These are phyloP conservation scores for Melanotaenia nigrans DNA, from an alignment of 2,797 vertebrate genomes.

Conservation along the genomic window DNA sequence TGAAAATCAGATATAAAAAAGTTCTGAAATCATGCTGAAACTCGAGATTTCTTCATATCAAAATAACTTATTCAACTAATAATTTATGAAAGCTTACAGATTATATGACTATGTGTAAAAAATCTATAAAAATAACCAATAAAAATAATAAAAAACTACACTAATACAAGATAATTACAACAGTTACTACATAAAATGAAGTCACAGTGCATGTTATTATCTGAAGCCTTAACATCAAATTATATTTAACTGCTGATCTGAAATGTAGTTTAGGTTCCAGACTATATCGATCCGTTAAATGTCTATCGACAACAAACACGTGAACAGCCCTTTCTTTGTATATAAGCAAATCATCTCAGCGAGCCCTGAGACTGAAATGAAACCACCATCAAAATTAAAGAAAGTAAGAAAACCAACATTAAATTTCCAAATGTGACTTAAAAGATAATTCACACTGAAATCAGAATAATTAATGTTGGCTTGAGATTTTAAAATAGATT, in stretches of 20 bases:
- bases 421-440: not conserved
- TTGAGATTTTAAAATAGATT: not conserved
- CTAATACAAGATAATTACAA: not conserved
- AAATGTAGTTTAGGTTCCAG: constrained; percentile 18
- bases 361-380: constrained; percentile 1
- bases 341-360: constrained; percentile 12
- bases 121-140: not conserved
- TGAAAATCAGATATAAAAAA: not conserved
- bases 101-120: not conserved
- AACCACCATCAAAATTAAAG: constrained; percentile 1
- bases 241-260: not conserved
- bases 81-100: not conserved
- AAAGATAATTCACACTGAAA: not conserved
- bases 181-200: constrained; percentile 2
- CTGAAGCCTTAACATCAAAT: not conserved
- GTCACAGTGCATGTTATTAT: not conserved
- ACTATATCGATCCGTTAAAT: constrained; percentile 57
- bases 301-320: constrained; percentile 23
- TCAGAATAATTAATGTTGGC: not conserved
- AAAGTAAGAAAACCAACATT: not conserved
- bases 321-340: constrained; percentile 31
- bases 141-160: no score
- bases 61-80: no score
- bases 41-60: no score
- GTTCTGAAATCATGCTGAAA: not conserved